Evolutionary conservation across 2,113 vertebrate genomes (phyloP), one percentile per base, ranked within the genome.

Genomic region (Sturnus vulgaris): DNA sequence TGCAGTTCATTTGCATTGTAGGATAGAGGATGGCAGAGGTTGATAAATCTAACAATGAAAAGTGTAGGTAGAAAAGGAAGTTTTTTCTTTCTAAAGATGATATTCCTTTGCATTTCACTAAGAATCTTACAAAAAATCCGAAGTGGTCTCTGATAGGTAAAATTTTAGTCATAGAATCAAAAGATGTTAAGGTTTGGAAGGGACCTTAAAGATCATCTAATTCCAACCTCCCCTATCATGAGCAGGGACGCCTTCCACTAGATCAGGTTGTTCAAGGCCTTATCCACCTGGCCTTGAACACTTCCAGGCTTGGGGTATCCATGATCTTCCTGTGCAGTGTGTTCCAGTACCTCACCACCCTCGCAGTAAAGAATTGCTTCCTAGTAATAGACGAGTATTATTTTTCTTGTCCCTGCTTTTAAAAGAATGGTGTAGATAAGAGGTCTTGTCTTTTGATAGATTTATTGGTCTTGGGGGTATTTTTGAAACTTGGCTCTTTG

Each of bases 281-380:
- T 37, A 33, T 35, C 40, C 40, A 61, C 47, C 47, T 42, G 35
- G 35, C 30, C 31, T 47, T 61, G n/a, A 69, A 8, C 9, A 40
- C 17, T 47, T n/a, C 13, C 24, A 55, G 47, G 24, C 35, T 30
- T 35, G 35, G 30, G 55, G 10, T 12, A 63, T 37, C 21, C 63
- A 42, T 12, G 17, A 0, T n/a, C 21, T 47, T 4, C n/a, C 9
- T 47, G 47, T 28, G 17, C 46, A 69, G 2, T n/a, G 9, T 61
- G 61, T 68, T 53, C 40, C 47, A 35, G 14, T 60, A 47, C 22
- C 47, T 61, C 31, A 55, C 17, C 47, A 69, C 10, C 18, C 44
- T 73, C 9, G 4, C 53, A 33, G 70, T 35, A 35, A 49, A 76
- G n/a, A 61, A 35, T 42, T 69, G 7, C 39, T 55, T 61, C 40